Evolutionary conservation across 2,797 vertebrate species (phyloP), one percentile per base, ranked within the genome.

Genomic region (Artibeus jamaicensis): DNA sequence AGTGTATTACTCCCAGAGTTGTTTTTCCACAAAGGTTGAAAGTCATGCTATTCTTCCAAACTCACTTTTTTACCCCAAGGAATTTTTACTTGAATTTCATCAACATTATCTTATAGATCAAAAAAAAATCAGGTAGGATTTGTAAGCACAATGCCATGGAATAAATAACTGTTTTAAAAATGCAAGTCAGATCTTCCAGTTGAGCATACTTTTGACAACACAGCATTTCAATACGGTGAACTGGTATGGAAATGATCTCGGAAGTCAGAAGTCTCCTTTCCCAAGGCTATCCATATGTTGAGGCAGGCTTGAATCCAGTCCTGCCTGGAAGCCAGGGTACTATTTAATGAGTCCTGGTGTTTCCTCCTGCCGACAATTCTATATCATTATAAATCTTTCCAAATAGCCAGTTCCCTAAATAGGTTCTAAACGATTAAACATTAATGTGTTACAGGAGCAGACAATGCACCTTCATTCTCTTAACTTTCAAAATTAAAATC

Each of bases 351-450:
- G 68, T 46, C 92, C 79, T 93, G 88, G 87, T 96, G 95, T 94
- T 95, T 95, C 92, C 90, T 96, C 97, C 97, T 96, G 97, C 96
- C 97, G 96, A 74, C 53, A 93, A 46, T 91, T 97, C 55, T 95
- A 67, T 92, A 94, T 32, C 87, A 90, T 93, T 97, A 97, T 96
- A 96, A 96, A 97, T 97, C 94, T 97, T 94, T 96, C 92, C 94
- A 76, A 67, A 92, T 88, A 84, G 1, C n/a, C 65, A 62, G 48
- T 68, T 81, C 85, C 67, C n/a, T 59, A 83, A 96, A 93, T 81
- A 96, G 44, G 19, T 85, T 97, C 79, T 96, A 91, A 96, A 95
- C 90, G 96, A 91, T 92, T 90, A 96, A 94, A 87, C 42, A 55
- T 86, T 92, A 74, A 88, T 96, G 96, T 91, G 67, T 59, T 89